Conservation (phyloP, 2,113 vertebrate species). For the Mobula birostris region DNA sequence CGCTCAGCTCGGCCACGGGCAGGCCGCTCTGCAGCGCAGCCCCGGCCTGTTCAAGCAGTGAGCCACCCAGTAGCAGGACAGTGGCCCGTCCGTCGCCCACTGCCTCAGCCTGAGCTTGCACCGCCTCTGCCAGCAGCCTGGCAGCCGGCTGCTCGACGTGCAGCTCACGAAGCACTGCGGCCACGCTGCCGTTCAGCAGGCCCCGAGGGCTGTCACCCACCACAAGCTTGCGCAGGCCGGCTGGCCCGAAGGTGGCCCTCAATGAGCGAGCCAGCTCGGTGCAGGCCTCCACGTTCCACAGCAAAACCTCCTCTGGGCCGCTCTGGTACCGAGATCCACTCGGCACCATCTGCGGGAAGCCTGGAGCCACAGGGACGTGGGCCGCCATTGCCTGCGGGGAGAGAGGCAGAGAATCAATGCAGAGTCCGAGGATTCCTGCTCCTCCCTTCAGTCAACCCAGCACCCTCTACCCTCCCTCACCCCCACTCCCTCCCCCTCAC, state of each 20-base stretch:
- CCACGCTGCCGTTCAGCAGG: not conserved
- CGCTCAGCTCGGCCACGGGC: slow-evolving; percentile 39
- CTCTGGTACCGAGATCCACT: rapidly evolving
- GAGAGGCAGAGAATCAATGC: slow-evolving; percentile 44
- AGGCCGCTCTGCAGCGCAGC: slow-evolving; percentile 40
- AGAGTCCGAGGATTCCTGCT: not conserved
- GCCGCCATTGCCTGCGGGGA: slow-evolving; percentile 50
- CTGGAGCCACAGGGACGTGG: not conserved
- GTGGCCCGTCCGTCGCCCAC: slow-evolving; percentile 43
- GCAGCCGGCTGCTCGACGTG: slow-evolving; percentile 46
- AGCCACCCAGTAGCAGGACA: slow-evolving; percentile 42
- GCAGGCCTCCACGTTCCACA: slow-evolving; percentile 39
- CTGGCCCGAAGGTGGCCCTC: slow-evolving; percentile 45
- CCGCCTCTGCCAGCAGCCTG: slow-evolving; percentile 40
- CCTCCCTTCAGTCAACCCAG: no score
- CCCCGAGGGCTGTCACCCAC: slow-evolving; percentile 39
- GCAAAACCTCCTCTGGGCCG: not conserved
- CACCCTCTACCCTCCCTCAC: no score
- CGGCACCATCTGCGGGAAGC: slow-evolving; percentile 37
- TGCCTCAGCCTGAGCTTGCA: slow-evolving; percentile 40
- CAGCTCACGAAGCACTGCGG: slow-evolving; percentile 43
- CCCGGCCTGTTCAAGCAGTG: slow-evolving; percentile 44
- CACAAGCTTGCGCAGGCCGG: slow-evolving; percentile 46
- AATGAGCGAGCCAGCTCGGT: slow-evolving; percentile 42
- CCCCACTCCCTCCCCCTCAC: no score